Conservation (phyloP, 2,888 invertebrate genomes). For the Habrosyne pyritoides region DNA sequence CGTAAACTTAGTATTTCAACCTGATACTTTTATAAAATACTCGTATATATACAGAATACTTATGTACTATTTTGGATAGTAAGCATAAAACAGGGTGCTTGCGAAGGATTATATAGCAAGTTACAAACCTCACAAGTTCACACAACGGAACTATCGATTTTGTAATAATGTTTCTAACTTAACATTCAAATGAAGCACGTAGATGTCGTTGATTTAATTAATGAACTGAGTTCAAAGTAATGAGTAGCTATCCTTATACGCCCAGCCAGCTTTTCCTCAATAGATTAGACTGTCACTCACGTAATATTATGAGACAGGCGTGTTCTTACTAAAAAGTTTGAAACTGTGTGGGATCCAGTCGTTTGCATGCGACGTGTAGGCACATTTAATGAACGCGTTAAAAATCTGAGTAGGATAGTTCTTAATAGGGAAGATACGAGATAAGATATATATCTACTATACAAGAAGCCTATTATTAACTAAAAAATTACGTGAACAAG, state of each 20-base stretch:
- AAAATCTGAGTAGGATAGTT: slow-evolving; percentile 9
- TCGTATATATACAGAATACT: no score
- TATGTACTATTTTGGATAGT: no score
- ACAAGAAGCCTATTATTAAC: no score
- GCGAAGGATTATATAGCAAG: no score
- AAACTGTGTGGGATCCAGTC: slow-evolving; percentile 34
- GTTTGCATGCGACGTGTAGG: slow-evolving; percentile 44
- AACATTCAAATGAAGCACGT: neutral
- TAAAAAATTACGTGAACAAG: no score
- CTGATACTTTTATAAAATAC: neutral
- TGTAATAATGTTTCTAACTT: neutral
- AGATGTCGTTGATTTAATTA: slow-evolving; percentile 1
- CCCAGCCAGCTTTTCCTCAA: slow-evolving; percentile 15
- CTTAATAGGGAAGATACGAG: no score
- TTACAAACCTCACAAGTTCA: neutral
- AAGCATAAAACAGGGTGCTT: no score
- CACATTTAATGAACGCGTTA: slow-evolving; percentile 17
- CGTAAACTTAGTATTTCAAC: no score
- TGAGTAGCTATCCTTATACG: slow-evolving; percentile 31
- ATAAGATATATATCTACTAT: no score
- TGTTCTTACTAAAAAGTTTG: slow-evolving; percentile 30
- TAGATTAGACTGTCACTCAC: slow-evolving; percentile 40
- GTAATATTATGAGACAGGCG: slow-evolving; percentile 26
- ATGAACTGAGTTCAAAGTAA: slow-evolving; percentile 17
- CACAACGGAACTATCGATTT: neutral